Evolutionary conservation across 2,888 invertebrate species (phyloP).

Genomic region (Ophonus ardosiacus): DNA sequence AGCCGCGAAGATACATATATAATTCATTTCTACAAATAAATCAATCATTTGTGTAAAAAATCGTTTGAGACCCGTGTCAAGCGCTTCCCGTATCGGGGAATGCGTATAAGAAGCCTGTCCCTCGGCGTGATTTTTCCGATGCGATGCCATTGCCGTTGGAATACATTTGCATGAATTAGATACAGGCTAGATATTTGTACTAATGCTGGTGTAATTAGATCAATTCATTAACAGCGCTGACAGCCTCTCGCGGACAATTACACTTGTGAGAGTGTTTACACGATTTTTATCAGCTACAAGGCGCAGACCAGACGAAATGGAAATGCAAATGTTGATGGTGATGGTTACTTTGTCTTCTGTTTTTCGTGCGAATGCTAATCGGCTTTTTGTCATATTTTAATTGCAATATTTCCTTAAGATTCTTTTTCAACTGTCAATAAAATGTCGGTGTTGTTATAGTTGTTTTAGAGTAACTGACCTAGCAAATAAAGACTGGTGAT

Average conservation of each 20-base stretch:
- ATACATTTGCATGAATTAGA: conserved; percentile 63
- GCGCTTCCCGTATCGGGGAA: background rate
- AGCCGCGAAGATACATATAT: background rate
- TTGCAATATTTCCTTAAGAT: background rate
- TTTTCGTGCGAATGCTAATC: background rate
- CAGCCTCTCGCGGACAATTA: conserved; percentile 58
- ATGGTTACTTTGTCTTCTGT: conserved; percentile 21
- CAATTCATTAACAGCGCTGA: conserved; percentile 60
- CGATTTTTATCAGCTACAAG: conserved; percentile 62
- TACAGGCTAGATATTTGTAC: conserved; percentile 60
- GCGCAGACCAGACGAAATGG: background rate
- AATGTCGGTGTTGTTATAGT: background rate
- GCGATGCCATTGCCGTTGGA: conserved; percentile 44
- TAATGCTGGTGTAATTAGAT: conserved; percentile 61
- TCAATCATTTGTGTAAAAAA: background rate
- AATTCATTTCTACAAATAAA: background rate
- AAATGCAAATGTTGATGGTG: conserved; percentile 33
- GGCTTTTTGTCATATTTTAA: background rate
- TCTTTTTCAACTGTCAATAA: background rate
- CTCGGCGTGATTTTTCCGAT: conserved; percentile 50
- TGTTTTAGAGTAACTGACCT: background rate
- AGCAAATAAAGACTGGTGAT: background rate
- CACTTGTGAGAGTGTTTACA: conserved; percentile 60
- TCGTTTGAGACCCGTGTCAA: background rate
- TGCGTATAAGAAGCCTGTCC: conserved; percentile 31